A percentile compares a stretch with the other conserved stretches of the same genome.
Evolutionary conservation across 2,113 vertebrate genomes (phyloP).

Genomic region (Scortum barcoo): DNA sequence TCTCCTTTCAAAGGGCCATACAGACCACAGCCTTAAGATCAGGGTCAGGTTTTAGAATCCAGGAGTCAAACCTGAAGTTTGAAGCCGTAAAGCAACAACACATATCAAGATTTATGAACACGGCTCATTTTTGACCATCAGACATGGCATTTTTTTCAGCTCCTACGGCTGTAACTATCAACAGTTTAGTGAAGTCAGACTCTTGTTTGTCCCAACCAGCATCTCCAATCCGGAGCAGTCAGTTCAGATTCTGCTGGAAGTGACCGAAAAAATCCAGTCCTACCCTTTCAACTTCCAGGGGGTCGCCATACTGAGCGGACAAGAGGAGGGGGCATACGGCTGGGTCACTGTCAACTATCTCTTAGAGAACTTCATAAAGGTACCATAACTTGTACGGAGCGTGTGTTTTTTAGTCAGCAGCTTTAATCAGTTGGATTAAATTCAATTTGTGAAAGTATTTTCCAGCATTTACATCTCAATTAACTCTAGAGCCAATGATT

Average conservation of each 20-base stretch:
- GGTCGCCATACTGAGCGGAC: slow-evolving; percentile 86
- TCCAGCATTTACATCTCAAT: not conserved
- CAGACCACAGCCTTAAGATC: not conserved
- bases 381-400: slow-evolving; percentile 44
- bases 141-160: not conserved
- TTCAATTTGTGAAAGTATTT: too few relatives aligned
- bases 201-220: slow-evolving; percentile 69
- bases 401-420: not conserved
- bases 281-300: slow-evolving; percentile 87
- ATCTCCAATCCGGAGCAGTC: slow-evolving; percentile 77
- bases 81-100: not conserved
- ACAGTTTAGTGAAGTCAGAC: not conserved
- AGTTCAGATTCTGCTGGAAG: slow-evolving; percentile 81
- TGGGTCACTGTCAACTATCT: slow-evolving; percentile 94
- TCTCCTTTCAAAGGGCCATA: not conserved
- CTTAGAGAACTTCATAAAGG: slow-evolving; percentile 90
- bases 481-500: not conserved
- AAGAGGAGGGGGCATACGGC: slow-evolving; percentile 88
- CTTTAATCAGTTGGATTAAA: too few relatives aligned
- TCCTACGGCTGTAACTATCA: not conserved
- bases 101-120: too few relatives aligned
- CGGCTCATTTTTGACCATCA: too few relatives aligned
- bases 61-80: not conserved
- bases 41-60: not conserved
- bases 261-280: slow-evolving; percentile 81